These are phyloP conservation scores for Balaenoptera acutorostrata DNA, from an alignment of 2,113 vertebrate species.

Conservation along the genomic window DNA sequence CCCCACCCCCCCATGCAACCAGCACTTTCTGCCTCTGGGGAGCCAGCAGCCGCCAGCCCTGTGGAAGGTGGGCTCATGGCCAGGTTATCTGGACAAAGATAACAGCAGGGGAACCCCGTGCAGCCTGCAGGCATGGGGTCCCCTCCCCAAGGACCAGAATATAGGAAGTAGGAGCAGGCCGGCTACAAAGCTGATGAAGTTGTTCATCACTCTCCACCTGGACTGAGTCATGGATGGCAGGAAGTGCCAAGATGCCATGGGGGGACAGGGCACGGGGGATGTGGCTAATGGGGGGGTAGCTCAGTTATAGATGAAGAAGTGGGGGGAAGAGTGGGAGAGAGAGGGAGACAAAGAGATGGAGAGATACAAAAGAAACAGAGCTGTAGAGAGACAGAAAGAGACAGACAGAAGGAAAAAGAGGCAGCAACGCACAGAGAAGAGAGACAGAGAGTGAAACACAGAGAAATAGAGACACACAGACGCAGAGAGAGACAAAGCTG, in stretches of 20 bases:
- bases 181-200: not conserved
- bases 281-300: not conserved
- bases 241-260: not conserved
- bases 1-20: fast-evolving
- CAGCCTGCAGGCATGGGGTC: not conserved
- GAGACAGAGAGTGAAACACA: not conserved
- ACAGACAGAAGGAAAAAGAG: not conserved
- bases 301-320: not conserved
- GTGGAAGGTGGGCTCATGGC: not conserved
- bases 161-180: not conserved
- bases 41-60: not conserved
- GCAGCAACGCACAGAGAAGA: not conserved
- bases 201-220: not conserved
- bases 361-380: not conserved
- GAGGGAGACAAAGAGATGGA: not conserved
- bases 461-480: not conserved
- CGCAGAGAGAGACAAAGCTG: not conserved
- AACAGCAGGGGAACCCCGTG: not conserved
- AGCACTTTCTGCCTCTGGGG: not conserved
- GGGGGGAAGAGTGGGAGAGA: not conserved
- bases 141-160: not conserved
- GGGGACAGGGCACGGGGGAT: too few relatives aligned
- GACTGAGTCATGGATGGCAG: not conserved
- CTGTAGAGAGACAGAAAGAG: not conserved
- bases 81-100: not conserved